These are phyloP conservation scores for Drosophila paracracens DNA, from an alignment of 2,888 invertebrate genomes.

Conservation along the genomic window DNA sequence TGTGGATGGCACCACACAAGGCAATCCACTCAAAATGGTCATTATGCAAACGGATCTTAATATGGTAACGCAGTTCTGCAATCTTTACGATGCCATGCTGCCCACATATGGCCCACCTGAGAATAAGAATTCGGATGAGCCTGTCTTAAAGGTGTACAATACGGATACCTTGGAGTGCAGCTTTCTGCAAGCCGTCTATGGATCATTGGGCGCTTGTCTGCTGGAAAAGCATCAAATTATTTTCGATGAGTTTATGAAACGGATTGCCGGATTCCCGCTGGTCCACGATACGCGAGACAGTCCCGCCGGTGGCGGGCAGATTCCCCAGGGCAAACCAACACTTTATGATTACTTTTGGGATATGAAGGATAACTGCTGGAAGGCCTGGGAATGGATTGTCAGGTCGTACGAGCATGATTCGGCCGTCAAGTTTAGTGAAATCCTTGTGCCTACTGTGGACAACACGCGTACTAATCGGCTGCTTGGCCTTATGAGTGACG, in stretches of 20 bases:
- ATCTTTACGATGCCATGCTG: conserved; percentile 91
- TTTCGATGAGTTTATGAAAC: conserved; percentile 93
- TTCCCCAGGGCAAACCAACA: conserved; percentile 90
- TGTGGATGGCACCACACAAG: conserved; percentile 89
- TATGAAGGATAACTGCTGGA: conserved; percentile 89
- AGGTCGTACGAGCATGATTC: conserved; percentile 91
- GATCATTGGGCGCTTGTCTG: conserved; percentile 93
- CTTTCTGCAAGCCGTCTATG: conserved; percentile 91
- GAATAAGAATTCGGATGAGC: conserved; percentile 82
- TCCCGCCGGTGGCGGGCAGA: conserved; percentile 89
- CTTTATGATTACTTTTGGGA: conserved; percentile 94
- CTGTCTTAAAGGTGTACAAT: conserved; percentile 86
- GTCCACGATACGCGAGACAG: conserved; percentile 88
- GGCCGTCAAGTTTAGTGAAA: conserved; percentile 90
- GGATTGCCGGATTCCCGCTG: conserved; percentile 88
- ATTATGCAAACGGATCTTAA: conserved; percentile 94
- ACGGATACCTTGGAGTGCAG: conserved; percentile 89
- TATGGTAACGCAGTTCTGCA: conserved; percentile 93
- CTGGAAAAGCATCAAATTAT: conserved; percentile 88
- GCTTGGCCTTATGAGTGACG: conserved; percentile 91
- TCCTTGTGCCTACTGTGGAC: conserved; percentile 95
- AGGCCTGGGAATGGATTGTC: conserved; percentile 93
- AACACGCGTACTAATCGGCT: conserved; percentile 93
- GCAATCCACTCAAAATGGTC: conserved; percentile 91
- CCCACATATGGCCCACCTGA: conserved; percentile 84